phyloP scores from a whole-genome alignment of 2,888 invertebrate genomes.

The Papilio demoleus region DNA sequence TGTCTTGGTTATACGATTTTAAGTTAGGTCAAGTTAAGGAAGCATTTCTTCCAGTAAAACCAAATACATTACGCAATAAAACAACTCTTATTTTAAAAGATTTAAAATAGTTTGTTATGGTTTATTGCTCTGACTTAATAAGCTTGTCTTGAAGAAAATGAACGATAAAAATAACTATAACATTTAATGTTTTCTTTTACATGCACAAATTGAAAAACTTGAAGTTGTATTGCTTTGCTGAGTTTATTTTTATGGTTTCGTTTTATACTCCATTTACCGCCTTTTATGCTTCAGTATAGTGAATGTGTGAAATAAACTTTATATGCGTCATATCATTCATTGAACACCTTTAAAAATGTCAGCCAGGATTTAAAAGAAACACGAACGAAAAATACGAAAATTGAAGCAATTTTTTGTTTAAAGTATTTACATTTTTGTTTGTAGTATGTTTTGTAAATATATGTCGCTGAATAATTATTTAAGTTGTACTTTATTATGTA shows the following conservation, averaged over 20 bases:
- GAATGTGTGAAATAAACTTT: constrained; percentile 8
- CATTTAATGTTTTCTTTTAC: constrained; percentile 2
- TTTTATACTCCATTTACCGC: constrained; percentile 22
- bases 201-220: constrained; percentile 22
- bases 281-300: constrained; percentile 12
- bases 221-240: constrained; percentile 21
- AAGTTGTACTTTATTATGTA: too few relatives aligned
- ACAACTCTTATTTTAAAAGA: too few relatives aligned
- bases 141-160: not conserved
- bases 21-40: too few relatives aligned
- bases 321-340: not conserved
- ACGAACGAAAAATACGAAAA: too few relatives aligned
- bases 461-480: too few relatives aligned
- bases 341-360: not conserved
- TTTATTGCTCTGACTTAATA: not conserved
- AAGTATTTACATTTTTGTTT: not conserved
- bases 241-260: constrained; percentile 22
- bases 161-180: not conserved
- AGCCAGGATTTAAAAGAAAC: not conserved
- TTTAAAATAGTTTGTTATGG: too few relatives aligned
- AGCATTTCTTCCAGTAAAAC: too few relatives aligned
- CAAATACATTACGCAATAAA: too few relatives aligned
- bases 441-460: too few relatives aligned
- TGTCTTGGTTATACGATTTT: not conserved
- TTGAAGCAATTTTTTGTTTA: not conserved